These are phyloP conservation scores for Mesorhabditis belari DNA, from an alignment of 2,888 invertebrate genomes.

Conservation along the genomic window DNA sequence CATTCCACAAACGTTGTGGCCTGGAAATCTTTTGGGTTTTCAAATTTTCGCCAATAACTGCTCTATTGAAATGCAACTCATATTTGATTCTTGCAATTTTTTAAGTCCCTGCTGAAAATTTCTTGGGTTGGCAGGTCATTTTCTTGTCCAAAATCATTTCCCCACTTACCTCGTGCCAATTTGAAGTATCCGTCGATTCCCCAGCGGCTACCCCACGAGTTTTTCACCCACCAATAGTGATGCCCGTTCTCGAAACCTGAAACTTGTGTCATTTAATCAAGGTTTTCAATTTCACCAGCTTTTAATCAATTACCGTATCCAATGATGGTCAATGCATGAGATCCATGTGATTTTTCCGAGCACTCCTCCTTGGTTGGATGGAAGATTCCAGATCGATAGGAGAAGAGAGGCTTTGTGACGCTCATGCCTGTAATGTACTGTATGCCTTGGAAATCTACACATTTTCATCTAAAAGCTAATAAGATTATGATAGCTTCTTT, in stretches of 20 bases:
- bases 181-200: conserved; percentile 37
- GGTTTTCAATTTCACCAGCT: conserved; percentile 1
- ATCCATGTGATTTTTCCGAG: conserved; percentile 22
- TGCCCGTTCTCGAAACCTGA: conserved; percentile 10
- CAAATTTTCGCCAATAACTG: too few species aligned
- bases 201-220: conserved; percentile 38
- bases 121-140: too few species aligned
- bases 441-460: too few species aligned
- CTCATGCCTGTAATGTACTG: conserved; percentile 35
- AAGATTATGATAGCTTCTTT: conserved; percentile 1
- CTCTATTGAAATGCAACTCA: too few species aligned
- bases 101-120: too few species aligned
- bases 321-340: conserved; percentile 41
- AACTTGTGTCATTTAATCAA: neutral
- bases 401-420: conserved; percentile 38
- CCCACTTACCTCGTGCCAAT: conserved; percentile 33
- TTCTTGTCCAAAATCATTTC: too few species aligned
- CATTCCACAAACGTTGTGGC: conserved; percentile 32
- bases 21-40: neutral
- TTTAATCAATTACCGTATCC: conserved; percentile 33
- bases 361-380: conserved; percentile 31
- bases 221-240: conserved; percentile 41
- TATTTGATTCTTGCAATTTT: too few species aligned
- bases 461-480: neutral
- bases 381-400: conserved; percentile 39